Conservation (phyloP, 2,797 vertebrate species). For the Potorous gilbertii region DNA sequence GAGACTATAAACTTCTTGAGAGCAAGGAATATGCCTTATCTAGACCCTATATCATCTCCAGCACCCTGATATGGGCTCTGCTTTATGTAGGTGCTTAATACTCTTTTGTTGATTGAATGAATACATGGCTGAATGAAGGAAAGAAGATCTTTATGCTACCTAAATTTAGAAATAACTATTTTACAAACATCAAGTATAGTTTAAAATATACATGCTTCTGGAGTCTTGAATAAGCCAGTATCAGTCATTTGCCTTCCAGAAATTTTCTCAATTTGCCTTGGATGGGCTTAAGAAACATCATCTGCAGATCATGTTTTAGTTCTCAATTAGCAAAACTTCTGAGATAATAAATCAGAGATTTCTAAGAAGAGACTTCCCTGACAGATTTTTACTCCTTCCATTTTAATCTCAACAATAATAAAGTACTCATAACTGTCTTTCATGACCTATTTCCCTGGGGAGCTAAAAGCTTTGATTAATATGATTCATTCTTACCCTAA, state of each 20-base stretch:
- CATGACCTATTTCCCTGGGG: neutral
- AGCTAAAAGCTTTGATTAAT: neutral
- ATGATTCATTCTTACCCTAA: neutral
- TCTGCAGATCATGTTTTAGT: neutral
- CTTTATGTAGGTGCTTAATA: neutral
- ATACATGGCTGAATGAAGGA: neutral
- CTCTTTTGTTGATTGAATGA: neutral
- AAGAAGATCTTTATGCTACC: neutral
- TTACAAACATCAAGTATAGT: neutral
- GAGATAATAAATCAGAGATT: neutral
- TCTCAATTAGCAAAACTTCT: neutral
- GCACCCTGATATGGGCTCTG: neutral
- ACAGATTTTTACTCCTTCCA: neutral
- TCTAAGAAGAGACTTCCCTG: neutral
- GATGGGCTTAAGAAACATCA: neutral
- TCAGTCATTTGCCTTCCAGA: conserved; percentile 6
- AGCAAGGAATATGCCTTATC: neutral
- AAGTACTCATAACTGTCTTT: neutral
- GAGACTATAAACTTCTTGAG: neutral
- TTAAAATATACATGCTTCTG: conserved; percentile 12
- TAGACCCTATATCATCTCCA: neutral
- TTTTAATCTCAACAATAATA: neutral
- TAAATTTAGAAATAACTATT: neutral
- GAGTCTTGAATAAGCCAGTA: neutral
- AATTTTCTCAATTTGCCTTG: neutral